Evolutionary conservation across 2,888 invertebrate genomes (phyloP), one percentile per base, ranked within the genome.

Genomic region (Perithous albicinctus): DNA sequence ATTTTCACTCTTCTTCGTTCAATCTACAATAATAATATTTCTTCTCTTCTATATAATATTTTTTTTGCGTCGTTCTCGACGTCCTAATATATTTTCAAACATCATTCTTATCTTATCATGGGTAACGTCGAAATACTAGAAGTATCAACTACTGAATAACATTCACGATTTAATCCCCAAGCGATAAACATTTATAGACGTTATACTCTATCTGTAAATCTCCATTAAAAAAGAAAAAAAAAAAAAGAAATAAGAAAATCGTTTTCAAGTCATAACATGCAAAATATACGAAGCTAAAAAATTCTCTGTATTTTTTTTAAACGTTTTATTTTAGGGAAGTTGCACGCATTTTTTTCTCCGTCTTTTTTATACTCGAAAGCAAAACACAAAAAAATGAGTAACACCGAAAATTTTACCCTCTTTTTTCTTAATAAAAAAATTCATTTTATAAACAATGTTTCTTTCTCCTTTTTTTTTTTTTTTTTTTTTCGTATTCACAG

Each of bases 71-170:
- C 35, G 64, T 15, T 23, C 41, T 64, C 46, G 29, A 73, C 46
- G 43, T 66, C 29, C 10, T 41, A 73, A 79, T 74, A 64, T 78
- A 64, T 79, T 35, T 64, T 74, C 66, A 64, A 43, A 46, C 56
- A 29, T 43, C 10, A 59, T 41, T 41, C 43, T 51, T n/a, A 20
- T 23, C 26, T 43, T 29, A 54, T 35, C 32, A 12, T 41, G 23
- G 41, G 41, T 54, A 70, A 29, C 20, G 23, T 8, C 4, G 26
- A 56, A 56, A 70, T 70, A 70, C 69, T 70, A 26, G 56, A 70
- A 70, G 7, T 32, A 59, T 59, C 32, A 56, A 26, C 69, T 41
- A 56, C 54, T 41, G 15, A 70, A 70, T 41, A 70, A 48, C 23
- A 59, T 32, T 32, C 56, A 32, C 32, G 32, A 59, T 59, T 32